Percentiles rank a stretch among this genome's conserved stretches.
Conservation (phyloP, 37 sponge, comb jelly and placozoan genomes). For the Geodia barretti region DNA sequence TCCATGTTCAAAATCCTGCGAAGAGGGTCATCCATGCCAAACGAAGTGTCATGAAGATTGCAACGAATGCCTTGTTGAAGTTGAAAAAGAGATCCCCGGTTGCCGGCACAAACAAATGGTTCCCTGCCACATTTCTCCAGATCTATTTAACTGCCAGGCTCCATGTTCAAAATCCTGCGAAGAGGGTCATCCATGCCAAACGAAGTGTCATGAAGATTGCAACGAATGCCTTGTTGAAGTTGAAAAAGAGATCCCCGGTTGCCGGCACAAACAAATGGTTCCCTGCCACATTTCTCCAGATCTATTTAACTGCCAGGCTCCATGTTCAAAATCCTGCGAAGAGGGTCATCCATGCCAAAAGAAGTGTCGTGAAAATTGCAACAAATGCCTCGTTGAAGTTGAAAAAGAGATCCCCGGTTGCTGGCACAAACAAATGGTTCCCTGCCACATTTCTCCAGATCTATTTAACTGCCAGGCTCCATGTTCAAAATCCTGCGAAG, state of each 20-base stretch:
- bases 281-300: neutral
- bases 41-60: neutral
- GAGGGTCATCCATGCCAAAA: conserved; percentile 9
- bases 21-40: conserved; percentile 12
- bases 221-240: no score
- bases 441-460: no score
- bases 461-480: conserved; percentile 14
- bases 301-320: conserved; percentile 8
- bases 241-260: neutral
- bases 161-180: neutral
- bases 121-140: conserved; percentile 19
- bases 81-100: conserved; percentile 36
- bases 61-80: conserved; percentile 21
- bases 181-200: conserved; percentile 19
- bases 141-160: conserved; percentile 2
- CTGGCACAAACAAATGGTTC: no score
- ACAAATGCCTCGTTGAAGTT: no score
- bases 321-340: conserved; percentile 27
- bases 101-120: conserved; percentile 35
- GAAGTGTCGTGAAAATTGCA: conserved; percentile 20
- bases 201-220: no score
- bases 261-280: neutral
- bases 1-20: conserved; percentile 27
- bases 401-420: no score
- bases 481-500: conserved; percentile 23